Evolutionary conservation across 2,888 invertebrate genomes (phyloP).

Genomic region (Thera britannica): DNA sequence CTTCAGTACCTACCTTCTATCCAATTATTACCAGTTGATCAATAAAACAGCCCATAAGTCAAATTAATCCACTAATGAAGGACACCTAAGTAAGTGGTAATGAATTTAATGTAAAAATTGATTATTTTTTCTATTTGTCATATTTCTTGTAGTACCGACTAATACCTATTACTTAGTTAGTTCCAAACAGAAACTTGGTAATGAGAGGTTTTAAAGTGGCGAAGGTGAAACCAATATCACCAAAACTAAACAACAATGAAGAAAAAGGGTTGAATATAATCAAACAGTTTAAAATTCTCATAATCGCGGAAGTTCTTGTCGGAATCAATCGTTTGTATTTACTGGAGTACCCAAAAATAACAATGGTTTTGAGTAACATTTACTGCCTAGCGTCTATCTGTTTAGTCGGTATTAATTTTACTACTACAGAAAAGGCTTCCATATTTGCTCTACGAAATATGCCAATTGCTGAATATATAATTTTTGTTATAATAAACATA

Average conservation of each 20-base stretch:
- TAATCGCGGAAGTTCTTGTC: slow-evolving; percentile 2
- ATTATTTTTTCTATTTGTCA: too few relatives aligned
- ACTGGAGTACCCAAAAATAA: slow-evolving; percentile 40
- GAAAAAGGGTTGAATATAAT: neutral
- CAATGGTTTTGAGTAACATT: neutral
- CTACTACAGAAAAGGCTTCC: neutral
- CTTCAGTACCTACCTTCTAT: too few relatives aligned
- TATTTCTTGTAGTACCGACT: too few relatives aligned
- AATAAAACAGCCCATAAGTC: too few relatives aligned
- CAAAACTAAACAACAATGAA: neutral
- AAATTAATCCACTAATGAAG: too few relatives aligned
- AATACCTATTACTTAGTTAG: neutral
- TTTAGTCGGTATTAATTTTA: neutral
- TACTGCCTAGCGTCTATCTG: slow-evolving; percentile 7
- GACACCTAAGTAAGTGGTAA: too few relatives aligned
- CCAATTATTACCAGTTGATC: too few relatives aligned
- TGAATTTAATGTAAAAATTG: too few relatives aligned
- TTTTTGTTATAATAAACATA: slow-evolving; percentile 48
- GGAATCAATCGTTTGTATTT: slow-evolving; percentile 22
- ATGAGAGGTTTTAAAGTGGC: slow-evolving; percentile 2
- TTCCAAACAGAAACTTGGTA: neutral
- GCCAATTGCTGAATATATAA: slow-evolving; percentile 50
- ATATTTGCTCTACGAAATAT: slow-evolving; percentile 48
- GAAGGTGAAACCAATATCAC: slow-evolving; percentile 1
- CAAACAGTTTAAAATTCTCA: slow-evolving; percentile 11